Conservation (phyloP, 1,140 invertebrate genomes). For the Drosophila grimshawi region DNA sequence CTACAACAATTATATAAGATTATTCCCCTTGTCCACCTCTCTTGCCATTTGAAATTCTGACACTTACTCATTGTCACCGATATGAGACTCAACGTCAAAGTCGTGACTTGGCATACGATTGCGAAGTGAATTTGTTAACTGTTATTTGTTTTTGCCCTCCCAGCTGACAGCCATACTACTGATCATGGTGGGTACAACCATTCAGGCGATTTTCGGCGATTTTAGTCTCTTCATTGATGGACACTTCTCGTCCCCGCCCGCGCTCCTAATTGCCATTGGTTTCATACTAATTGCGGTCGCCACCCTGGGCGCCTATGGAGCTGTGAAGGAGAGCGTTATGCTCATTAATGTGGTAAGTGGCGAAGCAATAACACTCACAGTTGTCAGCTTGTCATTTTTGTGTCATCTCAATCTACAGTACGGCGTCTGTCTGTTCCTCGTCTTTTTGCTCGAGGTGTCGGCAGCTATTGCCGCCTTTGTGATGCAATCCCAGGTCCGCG, state of each 20-base stretch:
- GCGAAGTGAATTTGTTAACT: conserved; percentile 13
- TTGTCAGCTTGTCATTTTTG: not conserved
- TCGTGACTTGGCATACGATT: conserved; percentile 21
- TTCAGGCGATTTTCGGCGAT: conserved; percentile 90
- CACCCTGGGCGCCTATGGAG: conserved; percentile 92
- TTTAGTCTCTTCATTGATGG: conserved; percentile 89
- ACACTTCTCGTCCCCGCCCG: conserved; percentile 89
- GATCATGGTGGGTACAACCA: conserved; percentile 91
- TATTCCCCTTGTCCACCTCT: not conserved
- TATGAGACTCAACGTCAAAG: not conserved
- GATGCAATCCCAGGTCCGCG: conserved; percentile 87
- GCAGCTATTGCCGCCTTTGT: conserved; percentile 92
- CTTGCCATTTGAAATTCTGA: not conserved
- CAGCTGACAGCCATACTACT: conserved; percentile 90
- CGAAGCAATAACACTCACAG: no score
- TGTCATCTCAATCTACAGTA: conserved; percentile 87
- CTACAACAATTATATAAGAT: not conserved
- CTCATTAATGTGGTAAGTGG: conserved; percentile 91
- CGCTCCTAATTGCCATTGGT: conserved; percentile 91
- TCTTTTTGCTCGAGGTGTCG: conserved; percentile 92
- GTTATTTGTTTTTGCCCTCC: conserved; percentile 30
- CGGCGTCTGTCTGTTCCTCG: conserved; percentile 90
- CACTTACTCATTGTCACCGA: not conserved
- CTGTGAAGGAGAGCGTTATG: conserved; percentile 92
- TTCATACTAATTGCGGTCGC: conserved; percentile 91